phyloP scores from a whole-genome alignment of 2,113 vertebrate genomes.

The Notiomystis cincta region DNA sequence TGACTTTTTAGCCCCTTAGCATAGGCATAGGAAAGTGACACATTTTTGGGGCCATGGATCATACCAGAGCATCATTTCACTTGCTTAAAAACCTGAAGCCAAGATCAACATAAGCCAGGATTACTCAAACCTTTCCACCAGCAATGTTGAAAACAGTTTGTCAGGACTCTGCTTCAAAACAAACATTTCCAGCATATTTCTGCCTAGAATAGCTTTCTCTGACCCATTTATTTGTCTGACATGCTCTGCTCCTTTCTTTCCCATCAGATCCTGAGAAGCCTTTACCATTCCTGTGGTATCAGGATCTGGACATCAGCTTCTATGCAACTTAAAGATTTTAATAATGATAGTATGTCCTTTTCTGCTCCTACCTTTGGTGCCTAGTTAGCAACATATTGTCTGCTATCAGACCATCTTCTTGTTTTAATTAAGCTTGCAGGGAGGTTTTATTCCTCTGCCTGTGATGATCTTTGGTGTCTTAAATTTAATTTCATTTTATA shows the following conservation, averaged over 20 bases:
- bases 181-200: not conserved
- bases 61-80: not conserved
- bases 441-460: not conserved
- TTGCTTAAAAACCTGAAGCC: not conserved
- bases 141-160: not conserved
- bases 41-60: not conserved
- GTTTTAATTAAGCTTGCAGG: slow-evolving; percentile 1
- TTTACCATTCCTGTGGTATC: not conserved
- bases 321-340: not conserved
- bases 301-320: not conserved
- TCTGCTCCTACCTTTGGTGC: not conserved
- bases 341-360: not conserved
- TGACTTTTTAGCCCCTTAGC: not conserved
- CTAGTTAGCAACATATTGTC: not conserved
- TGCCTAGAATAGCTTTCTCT: not conserved
- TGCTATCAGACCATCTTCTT: not conserved
- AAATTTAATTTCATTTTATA: slow-evolving; percentile 24
- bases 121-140: not conserved
- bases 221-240: not conserved
- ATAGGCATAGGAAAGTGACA: not conserved
- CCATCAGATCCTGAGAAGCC: not conserved
- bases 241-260: not conserved
- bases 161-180: not conserved
- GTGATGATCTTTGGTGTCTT: not conserved
- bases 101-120: not conserved